Percentiles rank a stretch among this genome's conserved stretches.
Conservation (phyloP, 2,113 vertebrate genomes). For the Dendropsophus ebraccatus region DNA sequence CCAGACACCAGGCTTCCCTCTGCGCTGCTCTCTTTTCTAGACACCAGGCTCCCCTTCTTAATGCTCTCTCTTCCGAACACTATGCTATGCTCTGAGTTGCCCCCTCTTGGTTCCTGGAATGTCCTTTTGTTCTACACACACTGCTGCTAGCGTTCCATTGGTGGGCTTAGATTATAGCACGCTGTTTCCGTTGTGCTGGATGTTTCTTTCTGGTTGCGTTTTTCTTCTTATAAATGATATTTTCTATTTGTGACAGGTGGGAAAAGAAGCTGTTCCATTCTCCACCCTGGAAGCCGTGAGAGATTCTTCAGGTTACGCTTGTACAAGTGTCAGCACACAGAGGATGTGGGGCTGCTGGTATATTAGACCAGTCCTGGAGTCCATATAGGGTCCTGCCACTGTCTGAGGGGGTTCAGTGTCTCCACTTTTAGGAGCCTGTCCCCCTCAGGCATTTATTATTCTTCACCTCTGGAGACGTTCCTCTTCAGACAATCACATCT, state of each 20-base stretch:
- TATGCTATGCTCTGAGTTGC: too few species aligned
- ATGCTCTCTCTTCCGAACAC: too few species aligned
- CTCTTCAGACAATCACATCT: neutral
- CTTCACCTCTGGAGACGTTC: too few species aligned
- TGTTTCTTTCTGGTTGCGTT: neutral
- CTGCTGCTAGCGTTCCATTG: too few species aligned
- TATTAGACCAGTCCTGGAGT: neutral
- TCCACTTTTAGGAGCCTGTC: conserved; percentile 11
- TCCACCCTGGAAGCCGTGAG: neutral
- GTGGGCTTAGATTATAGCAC: too few species aligned
- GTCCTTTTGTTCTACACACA: too few species aligned
- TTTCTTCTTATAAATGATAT: neutral
- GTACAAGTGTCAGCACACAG: neutral
- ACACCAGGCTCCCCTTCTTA: too few species aligned
- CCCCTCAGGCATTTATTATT: conserved; percentile 27
- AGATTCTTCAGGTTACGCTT: neutral
- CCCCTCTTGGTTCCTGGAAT: too few species aligned
- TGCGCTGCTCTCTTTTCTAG: too few species aligned
- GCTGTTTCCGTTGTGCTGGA: neutral
- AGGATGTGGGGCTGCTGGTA: neutral
- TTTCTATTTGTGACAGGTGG: neutral
- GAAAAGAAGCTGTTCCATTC: neutral
- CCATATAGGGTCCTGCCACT: neutral
- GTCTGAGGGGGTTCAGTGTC: conserved; percentile 49
- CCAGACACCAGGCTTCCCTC: too few species aligned